Conservation (phyloP, 2,888 invertebrate genomes). For the Watsonalla cultraria region DNA sequence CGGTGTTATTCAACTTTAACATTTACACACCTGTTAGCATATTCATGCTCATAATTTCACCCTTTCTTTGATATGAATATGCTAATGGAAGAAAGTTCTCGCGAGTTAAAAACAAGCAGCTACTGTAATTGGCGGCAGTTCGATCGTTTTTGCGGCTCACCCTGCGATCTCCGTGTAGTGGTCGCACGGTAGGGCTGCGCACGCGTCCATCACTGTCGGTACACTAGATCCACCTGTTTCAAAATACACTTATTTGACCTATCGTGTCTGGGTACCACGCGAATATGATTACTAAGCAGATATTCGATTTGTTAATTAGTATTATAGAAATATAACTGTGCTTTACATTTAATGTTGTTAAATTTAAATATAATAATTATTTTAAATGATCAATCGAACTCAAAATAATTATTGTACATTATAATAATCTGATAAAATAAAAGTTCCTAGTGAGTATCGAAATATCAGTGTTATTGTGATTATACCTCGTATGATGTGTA, state of each 20-base stretch:
- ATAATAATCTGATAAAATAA: too few species aligned
- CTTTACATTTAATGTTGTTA: too few species aligned
- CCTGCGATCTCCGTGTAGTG: constrained; percentile 8
- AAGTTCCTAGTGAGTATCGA: background rate
- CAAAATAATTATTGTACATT: too few species aligned
- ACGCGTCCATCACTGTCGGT: background rate
- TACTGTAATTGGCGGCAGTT: constrained; percentile 62
- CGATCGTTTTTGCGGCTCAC: constrained; percentile 41
- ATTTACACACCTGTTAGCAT: constrained; percentile 67
- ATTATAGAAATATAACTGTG: too few species aligned
- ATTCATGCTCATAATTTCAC: constrained; percentile 73
- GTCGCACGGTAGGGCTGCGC: background rate
- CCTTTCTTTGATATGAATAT: constrained; percentile 75
- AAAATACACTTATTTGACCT: background rate
- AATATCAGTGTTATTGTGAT: constrained; percentile 10
- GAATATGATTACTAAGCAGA: too few species aligned
- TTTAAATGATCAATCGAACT: too few species aligned
- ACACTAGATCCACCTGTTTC: too few species aligned
- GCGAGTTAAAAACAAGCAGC: constrained; percentile 64
- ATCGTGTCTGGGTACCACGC: background rate
- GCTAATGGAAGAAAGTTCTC: constrained; percentile 75
- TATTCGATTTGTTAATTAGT: too few species aligned
- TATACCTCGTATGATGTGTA: constrained; percentile 4
- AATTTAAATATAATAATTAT: too few species aligned
- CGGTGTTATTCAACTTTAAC: constrained; percentile 73